These are phyloP conservation scores for Psittacula derbiana DNA, from an alignment of 2,797 vertebrate species.

Conservation along the genomic window DNA sequence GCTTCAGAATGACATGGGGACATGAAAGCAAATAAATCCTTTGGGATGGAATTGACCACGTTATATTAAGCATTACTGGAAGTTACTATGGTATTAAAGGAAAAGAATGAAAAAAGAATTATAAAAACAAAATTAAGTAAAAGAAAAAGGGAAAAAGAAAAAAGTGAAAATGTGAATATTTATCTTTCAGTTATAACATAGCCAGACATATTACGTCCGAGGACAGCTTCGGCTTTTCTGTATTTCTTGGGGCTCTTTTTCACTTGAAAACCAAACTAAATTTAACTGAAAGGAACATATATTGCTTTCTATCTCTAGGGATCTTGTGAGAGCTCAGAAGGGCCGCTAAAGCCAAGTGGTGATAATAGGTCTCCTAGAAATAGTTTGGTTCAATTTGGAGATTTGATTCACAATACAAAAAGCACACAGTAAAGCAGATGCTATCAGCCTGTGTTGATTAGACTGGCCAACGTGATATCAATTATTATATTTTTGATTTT, in stretches of 20 bases:
- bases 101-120: fast-evolving
- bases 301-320: background rate
- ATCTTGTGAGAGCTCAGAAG: background rate
- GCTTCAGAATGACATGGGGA: background rate
- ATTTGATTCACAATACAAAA: background rate
- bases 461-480: background rate
- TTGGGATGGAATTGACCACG: background rate
- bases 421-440: background rate
- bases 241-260: background rate
- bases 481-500: conserved; percentile 23
- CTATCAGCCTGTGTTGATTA: background rate
- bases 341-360: background rate
- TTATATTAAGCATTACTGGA: background rate
- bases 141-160: fast-evolving
- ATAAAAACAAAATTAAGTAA: background rate
- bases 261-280: conserved; percentile 6
- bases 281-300: background rate
- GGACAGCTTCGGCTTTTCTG: background rate
- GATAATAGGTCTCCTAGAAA: background rate
- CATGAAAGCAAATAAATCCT: background rate
- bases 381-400: conserved; percentile 10
- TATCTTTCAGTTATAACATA: background rate
- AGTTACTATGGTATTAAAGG: too few relatives aligned
- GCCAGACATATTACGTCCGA: background rate
- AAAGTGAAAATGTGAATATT: background rate